Evolutionary conservation across 2,113 vertebrate species (phyloP), one percentile per base, ranked within the genome.

Genomic region (Vulpes vulpes): DNA sequence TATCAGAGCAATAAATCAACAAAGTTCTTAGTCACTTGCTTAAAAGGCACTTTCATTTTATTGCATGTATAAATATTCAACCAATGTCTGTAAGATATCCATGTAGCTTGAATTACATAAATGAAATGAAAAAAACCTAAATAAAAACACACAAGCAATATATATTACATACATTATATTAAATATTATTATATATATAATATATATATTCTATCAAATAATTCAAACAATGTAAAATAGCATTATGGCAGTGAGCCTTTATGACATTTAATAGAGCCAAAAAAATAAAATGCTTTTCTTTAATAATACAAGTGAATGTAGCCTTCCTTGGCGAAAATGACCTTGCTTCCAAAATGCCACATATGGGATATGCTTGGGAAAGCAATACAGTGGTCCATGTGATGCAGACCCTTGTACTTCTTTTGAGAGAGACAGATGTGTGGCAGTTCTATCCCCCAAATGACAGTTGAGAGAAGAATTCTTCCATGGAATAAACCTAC

Each of bases 1-100:
- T 98, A 83, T 94, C 80, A 96, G 25, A 95, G 53, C n/a, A 60
- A 51, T 78, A 71, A 94, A 51, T 92, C 27, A 51, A 64, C 35
- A 81, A 57, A 76, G 43, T 67, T 69, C 16, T 92, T 60, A 67
- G 43, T 80, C 8, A 16, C 85, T 89, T 96, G 17, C 35, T 83
- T 84, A 49, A 92, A 84, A 67, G 53, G 25, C 6, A 62, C 14
- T 83, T 93, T 76, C 6, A 0, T 74, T 73, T 81, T 91, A 71
- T 16, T 89, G 17, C 11, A 30, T 43, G 30, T 67, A 25, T 19
- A 81, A 69, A 27, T 23, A 69, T 25, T 92, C 83, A 71, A 2
- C 71, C 30, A 53, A 0, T 69, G 27, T 65, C 89, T 81, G 93
- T 80, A 89, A 35, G 51, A 55, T 78, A 8, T 78, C 62, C 35